These are phyloP conservation scores for Sandelia bainsii DNA, from an alignment of 2,797 vertebrate genomes.

Conservation along the genomic window DNA sequence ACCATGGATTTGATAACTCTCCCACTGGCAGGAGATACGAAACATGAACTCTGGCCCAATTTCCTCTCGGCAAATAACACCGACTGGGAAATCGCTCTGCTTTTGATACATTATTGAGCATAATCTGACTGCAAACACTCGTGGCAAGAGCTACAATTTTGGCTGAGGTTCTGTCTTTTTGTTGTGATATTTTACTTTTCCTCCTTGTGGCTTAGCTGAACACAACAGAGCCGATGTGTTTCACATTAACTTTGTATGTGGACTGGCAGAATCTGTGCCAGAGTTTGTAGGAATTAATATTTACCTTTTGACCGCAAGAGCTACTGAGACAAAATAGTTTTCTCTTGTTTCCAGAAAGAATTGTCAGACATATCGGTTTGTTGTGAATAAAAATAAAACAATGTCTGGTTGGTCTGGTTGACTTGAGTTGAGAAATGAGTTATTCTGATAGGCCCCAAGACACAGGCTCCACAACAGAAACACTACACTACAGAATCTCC, in stretches of 20 bases:
- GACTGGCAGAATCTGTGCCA: not conserved
- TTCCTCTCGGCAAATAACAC: constrained; percentile 34
- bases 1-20: constrained; percentile 25
- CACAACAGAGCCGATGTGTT: not conserved
- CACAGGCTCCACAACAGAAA: no score
- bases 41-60: constrained; percentile 45
- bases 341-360: constrained; percentile 9
- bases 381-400: not conserved
- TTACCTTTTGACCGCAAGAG: constrained; percentile 9
- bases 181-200: constrained; percentile 22
- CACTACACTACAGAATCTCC: no score
- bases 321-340: constrained; percentile 6
- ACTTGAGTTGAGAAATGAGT: no score
- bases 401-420: no score
- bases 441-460: not conserved
- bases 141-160: constrained; percentile 7
- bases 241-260: constrained; percentile 16
- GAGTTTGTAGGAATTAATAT: constrained; percentile 2
- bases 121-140: constrained; percentile 10
- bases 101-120: constrained; percentile 38
- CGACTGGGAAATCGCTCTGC: constrained; percentile 21
- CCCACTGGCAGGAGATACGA: constrained; percentile 41
- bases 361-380: constrained; percentile 3
- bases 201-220: not conserved
- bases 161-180: constrained; percentile 14